Conservation (phyloP, 2,797 vertebrate species). For the Poecilia picta region DNA sequence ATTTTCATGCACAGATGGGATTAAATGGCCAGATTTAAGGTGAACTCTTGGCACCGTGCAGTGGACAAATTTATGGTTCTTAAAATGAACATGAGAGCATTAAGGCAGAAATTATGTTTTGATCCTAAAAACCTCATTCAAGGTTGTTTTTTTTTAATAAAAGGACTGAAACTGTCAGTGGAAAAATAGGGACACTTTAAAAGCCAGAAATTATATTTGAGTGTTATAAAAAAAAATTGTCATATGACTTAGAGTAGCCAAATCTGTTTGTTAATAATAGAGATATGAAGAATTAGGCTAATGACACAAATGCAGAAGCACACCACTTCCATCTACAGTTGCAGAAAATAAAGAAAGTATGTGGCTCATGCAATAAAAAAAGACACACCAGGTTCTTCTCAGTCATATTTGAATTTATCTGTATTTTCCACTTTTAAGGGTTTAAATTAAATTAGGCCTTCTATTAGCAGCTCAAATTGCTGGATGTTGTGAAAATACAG, state of each 20-base stretch:
- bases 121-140: constrained; percentile 30
- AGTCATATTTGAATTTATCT: not conserved
- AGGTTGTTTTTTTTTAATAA: too few species aligned
- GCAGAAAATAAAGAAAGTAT: not conserved
- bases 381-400: not conserved
- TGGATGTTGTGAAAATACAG: not conserved
- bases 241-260: not conserved
- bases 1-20: constrained; percentile 68
- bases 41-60: constrained; percentile 58
- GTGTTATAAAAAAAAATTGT: not conserved
- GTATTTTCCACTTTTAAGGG: not conserved
- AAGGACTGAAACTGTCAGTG: not conserved
- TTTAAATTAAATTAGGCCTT: not conserved
- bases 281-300: not conserved
- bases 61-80: constrained; percentile 42
- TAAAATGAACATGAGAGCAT: constrained; percentile 47
- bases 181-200: not conserved
- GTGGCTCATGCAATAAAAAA: not conserved
- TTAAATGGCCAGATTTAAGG: constrained; percentile 75
- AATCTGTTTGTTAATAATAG: not conserved
- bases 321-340: not conserved
- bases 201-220: not conserved
- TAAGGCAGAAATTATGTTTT: constrained; percentile 45
- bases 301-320: not conserved
- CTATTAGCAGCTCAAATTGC: not conserved